Evolutionary conservation across 2,797 vertebrate species (phyloP).

Genomic region (Pachyuromys duprasi): DNA sequence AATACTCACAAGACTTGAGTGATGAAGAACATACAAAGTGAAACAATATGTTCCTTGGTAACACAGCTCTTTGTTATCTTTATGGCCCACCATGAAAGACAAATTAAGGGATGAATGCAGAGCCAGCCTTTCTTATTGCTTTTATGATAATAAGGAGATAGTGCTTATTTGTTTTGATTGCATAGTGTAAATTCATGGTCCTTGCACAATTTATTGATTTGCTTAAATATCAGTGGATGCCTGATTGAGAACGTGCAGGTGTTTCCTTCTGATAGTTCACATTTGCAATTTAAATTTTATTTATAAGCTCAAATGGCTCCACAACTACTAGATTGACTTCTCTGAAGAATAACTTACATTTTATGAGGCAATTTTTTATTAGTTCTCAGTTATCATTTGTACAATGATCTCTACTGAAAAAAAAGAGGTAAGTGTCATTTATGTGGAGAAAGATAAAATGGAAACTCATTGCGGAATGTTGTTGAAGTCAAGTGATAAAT

Average conservation of each 20-base stretch:
- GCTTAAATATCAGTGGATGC: constrained; percentile 84
- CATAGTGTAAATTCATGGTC: constrained; percentile 85
- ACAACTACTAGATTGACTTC: constrained; percentile 67
- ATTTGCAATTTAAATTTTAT: constrained; percentile 89
- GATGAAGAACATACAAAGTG: constrained; percentile 82
- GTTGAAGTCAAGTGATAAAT: not conserved
- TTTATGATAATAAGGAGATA: constrained; percentile 89
- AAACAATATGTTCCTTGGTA: constrained; percentile 85
- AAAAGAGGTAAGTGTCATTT: not conserved
- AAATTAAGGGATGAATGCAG: constrained; percentile 87
- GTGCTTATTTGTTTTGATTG: constrained; percentile 86
- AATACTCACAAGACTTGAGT: constrained; percentile 79
- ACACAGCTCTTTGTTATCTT: constrained; percentile 89
- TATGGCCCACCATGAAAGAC: constrained; percentile 88
- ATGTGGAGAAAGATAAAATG: constrained; percentile 19
- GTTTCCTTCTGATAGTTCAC: constrained; percentile 88
- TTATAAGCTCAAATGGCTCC: constrained; percentile 82
- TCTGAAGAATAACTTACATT: constrained; percentile 76
- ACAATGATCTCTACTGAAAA: constrained; percentile 55
- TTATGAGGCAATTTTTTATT: constrained; percentile 56
- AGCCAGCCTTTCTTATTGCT: constrained; percentile 85
- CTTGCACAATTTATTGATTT: constrained; percentile 88
- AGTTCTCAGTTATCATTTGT: constrained; percentile 40
- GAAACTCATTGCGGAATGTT: not conserved
- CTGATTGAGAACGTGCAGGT: constrained; percentile 87